Evolutionary conservation across 1,140 invertebrate species (phyloP), one percentile per base, ranked within the genome.

Genomic region (Megalonaias nervosa): DNA sequence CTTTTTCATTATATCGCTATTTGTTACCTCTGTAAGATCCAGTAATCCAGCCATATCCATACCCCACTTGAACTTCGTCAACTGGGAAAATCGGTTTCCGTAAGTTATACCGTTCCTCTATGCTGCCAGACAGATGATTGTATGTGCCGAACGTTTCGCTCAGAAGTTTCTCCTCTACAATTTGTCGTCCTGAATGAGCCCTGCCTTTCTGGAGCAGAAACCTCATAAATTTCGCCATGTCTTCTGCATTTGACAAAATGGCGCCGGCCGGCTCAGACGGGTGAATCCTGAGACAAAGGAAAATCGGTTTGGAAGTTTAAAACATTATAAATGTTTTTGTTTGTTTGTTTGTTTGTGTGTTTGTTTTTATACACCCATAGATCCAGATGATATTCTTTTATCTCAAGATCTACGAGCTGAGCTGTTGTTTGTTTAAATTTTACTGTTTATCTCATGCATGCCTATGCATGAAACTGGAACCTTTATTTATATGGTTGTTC

Each of bases 11-110:
- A 48, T 11, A 48, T 6, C 6, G 9, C 38, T 48, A 12, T 31
- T 1, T 64, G 55, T 59, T 69, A 75, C 73, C 73, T 55, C 67
- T 57, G 56, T 75, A 75, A 6, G 67, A 6, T 21, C 66, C 48
- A 5, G 38, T 62, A 38, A 75, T 23, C 73, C 73, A 75, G 17
- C 66, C 73, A 23, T 68, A 48, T 13, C 73, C 73, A 19, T 75
- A 75, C 17, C 73, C 73, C 17, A 68, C 21, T 16, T 38, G 58
- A 65, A 62, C 55, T 9, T 75, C 73, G 1, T 57, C 59, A 12
- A 69, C 58, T 17, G 73, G 73, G 65, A 68, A 75, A 15, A 61
- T 67, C 21, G 73, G 73, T n/a, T 67, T 17, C 65, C 19, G 19
- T 67, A n/a, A 48, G 26, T 67, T 67, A 23, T 5, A 17, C 26